Evolutionary conservation across 2,888 invertebrate genomes (phyloP), one percentile per base, ranked within the genome.

Genomic region (Pocota personata): DNA sequence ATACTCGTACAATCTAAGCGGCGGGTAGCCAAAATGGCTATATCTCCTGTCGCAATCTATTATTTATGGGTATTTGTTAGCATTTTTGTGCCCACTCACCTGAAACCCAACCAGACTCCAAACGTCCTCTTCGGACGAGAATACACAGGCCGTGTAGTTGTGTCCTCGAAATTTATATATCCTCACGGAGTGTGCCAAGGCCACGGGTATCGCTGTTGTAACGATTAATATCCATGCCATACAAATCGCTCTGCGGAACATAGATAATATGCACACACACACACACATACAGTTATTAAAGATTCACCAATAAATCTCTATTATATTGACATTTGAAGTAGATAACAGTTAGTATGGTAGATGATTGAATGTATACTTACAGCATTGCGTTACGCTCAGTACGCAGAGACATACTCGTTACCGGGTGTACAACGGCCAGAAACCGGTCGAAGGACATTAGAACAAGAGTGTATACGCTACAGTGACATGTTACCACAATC

Each of bases 371-470:
- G 16, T 19, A 77, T 86, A 91, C 92, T 92, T 90, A 93, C 92
- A 92, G 92, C 88, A 96, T 94, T 12, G 98, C 97, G 91, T 97
- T 97, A 84, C 94, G 94, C 90, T 97, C 96, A 1, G 97, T 97
- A 75, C 98, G 94, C 88, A 97, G 94, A 0, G 96, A 95, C 95
- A 97, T 97, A 62, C 97, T 97, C 0, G 96, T 95, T 88, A 98
- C 96, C 3, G 98, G 98, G 92, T 97, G 97, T 1, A 98, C 98
- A 1, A 98, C 98, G 32, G 98, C 98, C 92, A 98, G 94, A 91
- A 97, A 98, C 87, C 96, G 94, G 92, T 98, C 98, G 76, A 98
- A 93, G 5, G 97, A 97, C 98, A 98, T 98, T 87, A 98, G 94
- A 0, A 98, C 98, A 58, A 98, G 93, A 0, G 98, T 98, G 93